These are phyloP conservation scores for Drosophila aldrichi DNA, from an alignment of 2,888 invertebrate species.

Conservation along the genomic window DNA sequence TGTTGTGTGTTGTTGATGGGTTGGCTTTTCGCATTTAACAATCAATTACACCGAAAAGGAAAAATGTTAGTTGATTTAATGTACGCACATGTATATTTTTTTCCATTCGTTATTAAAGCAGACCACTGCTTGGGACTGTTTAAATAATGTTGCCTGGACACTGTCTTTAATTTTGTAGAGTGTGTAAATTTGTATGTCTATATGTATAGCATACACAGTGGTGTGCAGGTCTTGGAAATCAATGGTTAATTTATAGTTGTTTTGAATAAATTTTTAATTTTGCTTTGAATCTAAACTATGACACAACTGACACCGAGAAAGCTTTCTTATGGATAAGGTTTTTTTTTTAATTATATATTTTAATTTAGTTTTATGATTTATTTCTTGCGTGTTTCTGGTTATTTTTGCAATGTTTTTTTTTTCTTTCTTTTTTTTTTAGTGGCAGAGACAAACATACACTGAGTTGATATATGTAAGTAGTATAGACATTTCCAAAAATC, in stretches of 20 bases:
- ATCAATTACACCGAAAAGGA: slow-evolving; percentile 73
- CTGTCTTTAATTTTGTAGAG: slow-evolving; percentile 11
- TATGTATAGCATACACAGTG: background rate
- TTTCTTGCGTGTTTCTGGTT: slow-evolving; percentile 18
- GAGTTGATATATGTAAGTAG: slow-evolving; percentile 28
- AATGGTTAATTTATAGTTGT: slow-evolving; percentile 37
- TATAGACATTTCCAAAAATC: slow-evolving; percentile 17
- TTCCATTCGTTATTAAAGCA: slow-evolving; percentile 14
- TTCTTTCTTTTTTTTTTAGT: slow-evolving; percentile 10
- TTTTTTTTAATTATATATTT: slow-evolving; percentile 12
- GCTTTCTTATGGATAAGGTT: slow-evolving; percentile 49
- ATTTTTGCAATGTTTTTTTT: slow-evolving; percentile 9
- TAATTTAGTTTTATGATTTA: slow-evolving; percentile 7
- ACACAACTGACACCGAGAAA: slow-evolving; percentile 72
- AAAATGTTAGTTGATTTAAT: slow-evolving; percentile 44
- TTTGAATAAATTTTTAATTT: slow-evolving; percentile 35
- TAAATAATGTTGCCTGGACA: slow-evolving; percentile 22
- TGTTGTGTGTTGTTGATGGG: slow-evolving; percentile 17
- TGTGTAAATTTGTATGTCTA: background rate
- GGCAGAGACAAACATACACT: slow-evolving; percentile 42
- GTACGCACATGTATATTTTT: slow-evolving; percentile 18
- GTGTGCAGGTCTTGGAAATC: slow-evolving; percentile 41
- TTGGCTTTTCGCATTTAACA: slow-evolving; percentile 55
- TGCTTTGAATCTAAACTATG: slow-evolving; percentile 64
- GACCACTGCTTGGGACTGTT: slow-evolving; percentile 18